Base-by-base conservation (phyloP, 2,797 vertebrate genomes). In the Gymnoscopelus braueri region DNA sequence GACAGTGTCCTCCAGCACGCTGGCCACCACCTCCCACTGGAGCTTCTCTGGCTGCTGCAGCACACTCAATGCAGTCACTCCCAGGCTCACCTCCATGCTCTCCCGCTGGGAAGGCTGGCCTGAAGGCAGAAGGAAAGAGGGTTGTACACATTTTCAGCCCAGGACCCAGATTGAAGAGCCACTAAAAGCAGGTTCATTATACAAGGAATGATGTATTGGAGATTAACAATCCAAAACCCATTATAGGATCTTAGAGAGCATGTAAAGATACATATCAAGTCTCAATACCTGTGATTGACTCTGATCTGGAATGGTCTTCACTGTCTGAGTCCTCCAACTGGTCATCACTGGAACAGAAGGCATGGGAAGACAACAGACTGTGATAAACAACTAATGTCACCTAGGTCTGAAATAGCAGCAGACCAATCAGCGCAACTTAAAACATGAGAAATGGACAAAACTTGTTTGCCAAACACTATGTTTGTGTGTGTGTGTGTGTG, bases 41-140 rank as follows among this genome's bases (percentile, higher is more conserved):
- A 98, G 95, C 80, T 98, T 99, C 87, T 99, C 98, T 5, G 98
- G 98, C 87, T 99, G 98, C 87, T 99, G 98, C 60, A 99, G 97
- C 80, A 99, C 92, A 10, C 97, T 98, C 62, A 99, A 94, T 0
- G 98, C 96, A 1, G 98, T 99, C 87, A 99, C 92, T 39, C 97
- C 96, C 6, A 99, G 94, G 85, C 91, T 97, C 75, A 99, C 93
- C 83, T 99, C 98, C 95, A 98, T 94, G 32, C 94, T 94, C 90
- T 99, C 98, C 87, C 98, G 98, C 78, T 97, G 97, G 60, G 97
- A 96, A 29, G 95, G 92, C 69, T 96, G 96, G 69, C 98, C 98
- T 99, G 89, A 23, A 87, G 75, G 54, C 70, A 5, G 5, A 55
- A 26, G 23, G 14, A 32, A 39, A 23, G 6, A 58, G 35, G 26